Base-by-base conservation (phyloP, 2,888 invertebrate genomes). In the Iselma pallidipennis region DNA sequence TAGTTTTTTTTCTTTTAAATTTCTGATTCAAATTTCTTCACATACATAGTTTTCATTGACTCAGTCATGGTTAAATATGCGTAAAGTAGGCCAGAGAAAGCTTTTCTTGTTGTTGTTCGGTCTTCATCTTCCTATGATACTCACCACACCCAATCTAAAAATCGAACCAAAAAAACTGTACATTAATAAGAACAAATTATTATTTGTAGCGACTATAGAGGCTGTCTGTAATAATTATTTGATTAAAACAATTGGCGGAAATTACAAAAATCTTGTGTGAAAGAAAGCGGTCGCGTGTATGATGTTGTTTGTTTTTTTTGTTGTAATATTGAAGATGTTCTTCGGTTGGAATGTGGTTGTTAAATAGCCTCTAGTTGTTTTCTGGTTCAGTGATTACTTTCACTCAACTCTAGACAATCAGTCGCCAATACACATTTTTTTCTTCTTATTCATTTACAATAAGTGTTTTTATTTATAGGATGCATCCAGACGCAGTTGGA, bases 401-500 rank as follows among this genome's bases (percentile, higher is more conserved):
- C 59, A 59, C 63, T 57, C 12, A n/a, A 23, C 12, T 21, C 7
- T 50, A 57, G 57, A 61, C 61, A 57, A 49, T 52, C 37, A 52
- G 57, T 42, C 51, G 52, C 51, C 55, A 48, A 14, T 49, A 33
- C 33, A 26, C 49, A 37, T 42, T 52, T 55, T 45, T 26, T 16
- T 37, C 28, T 57, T 51, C 37, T 49, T 57, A 57, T 51, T 28
- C 7, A 48, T 49, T 49, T 16, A 4, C n/a, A 49, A 49, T 49
- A 49, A 49, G 7, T 19, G 12, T 50, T 29, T 65, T 59, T 69
- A 58, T 59, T 85, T 85, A 49, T 85, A 91, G 91, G 80, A 86
- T 90, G 65, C 88, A 85, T 82, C 87, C 83, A 74, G 86, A 79
- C 73, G 84, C 85, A 71, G 84, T 83, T 19, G 80, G 83, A 7